phyloP scores from a whole-genome alignment of 2,888 invertebrate genomes.

The Plusia festucae region DNA sequence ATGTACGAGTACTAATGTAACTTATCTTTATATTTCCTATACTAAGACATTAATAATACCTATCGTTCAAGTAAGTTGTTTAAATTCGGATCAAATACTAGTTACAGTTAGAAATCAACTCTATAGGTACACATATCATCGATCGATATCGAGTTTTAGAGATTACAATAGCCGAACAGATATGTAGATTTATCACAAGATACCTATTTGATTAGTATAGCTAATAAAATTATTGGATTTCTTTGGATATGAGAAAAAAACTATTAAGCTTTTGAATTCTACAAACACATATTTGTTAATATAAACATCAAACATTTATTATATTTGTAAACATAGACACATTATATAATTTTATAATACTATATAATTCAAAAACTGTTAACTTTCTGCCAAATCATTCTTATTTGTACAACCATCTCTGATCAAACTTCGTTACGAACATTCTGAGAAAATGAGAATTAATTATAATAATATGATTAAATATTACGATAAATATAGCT shows the following conservation, averaged over 20 bases:
- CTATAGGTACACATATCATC: constrained; percentile 8
- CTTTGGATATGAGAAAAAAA: neutral
- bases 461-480: constrained; percentile 42
- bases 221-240: constrained; percentile 12
- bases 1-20: constrained; percentile 4
- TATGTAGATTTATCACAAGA: constrained; percentile 65
- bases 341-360: neutral
- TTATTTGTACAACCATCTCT: constrained; percentile 31
- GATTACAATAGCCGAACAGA: constrained; percentile 53
- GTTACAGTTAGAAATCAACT: constrained; percentile 23
- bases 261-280: constrained; percentile 3
- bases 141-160: constrained; percentile 28
- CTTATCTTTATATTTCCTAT: constrained; percentile 24
- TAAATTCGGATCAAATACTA: constrained; percentile 51
- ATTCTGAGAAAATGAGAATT: constrained; percentile 32
- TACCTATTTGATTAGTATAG: constrained; percentile 30
- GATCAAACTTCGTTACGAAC: constrained; percentile 32
- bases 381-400: constrained; percentile 25
- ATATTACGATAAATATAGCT: constrained; percentile 35
- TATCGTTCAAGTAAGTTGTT: constrained; percentile 8
- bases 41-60: constrained; percentile 31
- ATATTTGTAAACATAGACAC: neutral
- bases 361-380: constrained; percentile 1
- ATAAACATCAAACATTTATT: constrained; percentile 2
- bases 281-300: neutral